Conservation (phyloP, 2,113 vertebrate species). For the Syngnathoides biaculeatus region DNA sequence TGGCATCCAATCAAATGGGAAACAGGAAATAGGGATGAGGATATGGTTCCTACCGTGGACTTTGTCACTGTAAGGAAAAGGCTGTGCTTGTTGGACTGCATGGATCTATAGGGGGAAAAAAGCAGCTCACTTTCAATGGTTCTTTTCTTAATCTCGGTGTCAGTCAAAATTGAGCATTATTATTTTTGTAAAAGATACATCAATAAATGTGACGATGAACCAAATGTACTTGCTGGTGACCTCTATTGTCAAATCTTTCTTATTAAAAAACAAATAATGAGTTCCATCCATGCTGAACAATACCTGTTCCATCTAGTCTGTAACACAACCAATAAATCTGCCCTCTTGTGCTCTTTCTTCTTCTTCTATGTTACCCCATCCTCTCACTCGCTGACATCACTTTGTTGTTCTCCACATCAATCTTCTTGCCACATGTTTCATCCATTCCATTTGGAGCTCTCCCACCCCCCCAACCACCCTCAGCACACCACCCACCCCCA, state of each 20-base stretch:
- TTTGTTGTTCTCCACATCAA: constrained; percentile 19
- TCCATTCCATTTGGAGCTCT: constrained; percentile 14
- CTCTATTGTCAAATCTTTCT: neutral
- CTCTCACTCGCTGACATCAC: constrained; percentile 11
- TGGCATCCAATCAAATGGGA: constrained; percentile 71
- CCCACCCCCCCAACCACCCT: constrained; percentile 2
- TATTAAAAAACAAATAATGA: neutral
- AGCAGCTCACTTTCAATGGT: neutral
- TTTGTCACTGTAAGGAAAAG: constrained; percentile 30
- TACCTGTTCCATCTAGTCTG: neutral
- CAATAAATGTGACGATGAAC: neutral
- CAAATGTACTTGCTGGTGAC: neutral
- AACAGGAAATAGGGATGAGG: constrained; percentile 49
- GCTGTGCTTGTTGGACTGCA: constrained; percentile 3
- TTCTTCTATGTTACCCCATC: neutral
- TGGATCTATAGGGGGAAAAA: neutral
- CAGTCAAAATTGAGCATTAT: too few species aligned
- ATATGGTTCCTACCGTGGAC: constrained; percentile 26
- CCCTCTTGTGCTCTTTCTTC: neutral
- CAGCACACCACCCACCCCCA: too few species aligned
- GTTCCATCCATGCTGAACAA: neutral
- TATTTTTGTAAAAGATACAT: neutral
- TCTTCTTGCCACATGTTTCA: constrained; percentile 27
- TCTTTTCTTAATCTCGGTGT: neutral
- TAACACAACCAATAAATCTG: neutral